Evolutionary conservation across 2,888 invertebrate species (phyloP).

Genomic region (Apamea monoglypha): DNA sequence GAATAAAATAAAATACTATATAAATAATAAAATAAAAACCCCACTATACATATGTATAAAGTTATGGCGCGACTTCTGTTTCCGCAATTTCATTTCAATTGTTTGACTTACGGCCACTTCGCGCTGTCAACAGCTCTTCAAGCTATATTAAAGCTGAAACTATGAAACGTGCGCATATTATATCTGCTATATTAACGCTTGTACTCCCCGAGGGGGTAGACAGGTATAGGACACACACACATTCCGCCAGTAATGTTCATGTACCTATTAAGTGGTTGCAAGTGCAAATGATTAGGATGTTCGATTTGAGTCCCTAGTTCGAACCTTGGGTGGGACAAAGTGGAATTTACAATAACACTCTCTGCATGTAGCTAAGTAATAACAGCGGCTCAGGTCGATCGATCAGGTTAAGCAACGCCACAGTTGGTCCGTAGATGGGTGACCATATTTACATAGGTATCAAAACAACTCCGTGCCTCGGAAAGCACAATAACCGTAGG

Average conservation of each 20-base stretch:
- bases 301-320: background rate
- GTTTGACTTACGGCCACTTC: conserved; percentile 33
- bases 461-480: too few species aligned
- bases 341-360: background rate
- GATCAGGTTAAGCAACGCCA: too few species aligned
- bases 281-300: background rate
- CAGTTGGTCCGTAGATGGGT: too few species aligned
- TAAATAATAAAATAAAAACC: too few species aligned
- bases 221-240: background rate
- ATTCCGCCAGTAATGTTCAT: background rate
- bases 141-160: conserved; percentile 19
- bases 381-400: too few species aligned
- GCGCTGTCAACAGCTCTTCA: background rate
- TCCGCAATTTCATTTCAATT: conserved; percentile 31
- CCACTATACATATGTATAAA: background rate
- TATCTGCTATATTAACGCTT: background rate
- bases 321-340: background rate
- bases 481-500: too few species aligned
- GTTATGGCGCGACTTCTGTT: background rate
- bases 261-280: background rate
- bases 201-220: background rate
- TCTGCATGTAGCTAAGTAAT: background rate
- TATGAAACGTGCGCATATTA: conserved; percentile 2
- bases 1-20: too few species aligned
- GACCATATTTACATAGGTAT: too few species aligned